A percentile compares a stretch with the other conserved stretches of the same genome.
These are phyloP conservation scores for Parasteatoda lunata DNA, from an alignment of 2,888 invertebrate genomes.

Conservation along the genomic window DNA sequence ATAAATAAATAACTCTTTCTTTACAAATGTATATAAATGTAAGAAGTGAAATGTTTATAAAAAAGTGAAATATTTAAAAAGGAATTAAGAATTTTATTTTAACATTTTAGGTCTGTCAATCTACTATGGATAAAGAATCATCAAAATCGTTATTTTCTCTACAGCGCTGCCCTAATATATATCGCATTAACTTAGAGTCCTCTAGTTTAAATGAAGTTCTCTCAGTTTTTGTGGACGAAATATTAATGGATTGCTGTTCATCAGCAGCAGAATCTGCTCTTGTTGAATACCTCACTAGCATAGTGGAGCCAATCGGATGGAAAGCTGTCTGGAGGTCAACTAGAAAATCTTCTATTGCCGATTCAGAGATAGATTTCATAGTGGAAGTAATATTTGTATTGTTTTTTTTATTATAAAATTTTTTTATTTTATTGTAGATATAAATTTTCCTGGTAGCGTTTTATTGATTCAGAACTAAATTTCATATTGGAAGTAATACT, in stretches of 20 bases:
- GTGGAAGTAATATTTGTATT: constrained; percentile 41
- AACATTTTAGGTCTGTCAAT: too few relatives aligned
- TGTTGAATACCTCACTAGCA: constrained; percentile 51
- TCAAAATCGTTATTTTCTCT: too few relatives aligned
- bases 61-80: too few relatives aligned
- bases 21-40: too few relatives aligned
- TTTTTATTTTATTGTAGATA: too few relatives aligned
- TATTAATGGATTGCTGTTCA: constrained; percentile 24
- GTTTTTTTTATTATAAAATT: too few relatives aligned
- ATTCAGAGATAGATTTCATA: constrained; percentile 54
- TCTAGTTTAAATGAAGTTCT: constrained; percentile 36
- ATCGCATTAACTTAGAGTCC: constrained; percentile 40
- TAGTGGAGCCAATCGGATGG: constrained; percentile 66
- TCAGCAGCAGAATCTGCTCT: constrained; percentile 35
- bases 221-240: constrained; percentile 15
- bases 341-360: constrained; percentile 16
- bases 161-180: constrained; percentile 26
- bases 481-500: constrained; percentile 54
- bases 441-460: too few relatives aligned
- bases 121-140: too few relatives aligned
- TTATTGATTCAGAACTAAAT: constrained; percentile 37
- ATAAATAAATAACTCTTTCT: too few relatives aligned
- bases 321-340: constrained; percentile 62
- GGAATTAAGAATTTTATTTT: too few relatives aligned
- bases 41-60: too few relatives aligned